A percentile compares a stretch with the other conserved stretches of the same genome.
Evolutionary conservation across 1,140 invertebrate genomes (phyloP).

Genomic region (Musca vetustissima): DNA sequence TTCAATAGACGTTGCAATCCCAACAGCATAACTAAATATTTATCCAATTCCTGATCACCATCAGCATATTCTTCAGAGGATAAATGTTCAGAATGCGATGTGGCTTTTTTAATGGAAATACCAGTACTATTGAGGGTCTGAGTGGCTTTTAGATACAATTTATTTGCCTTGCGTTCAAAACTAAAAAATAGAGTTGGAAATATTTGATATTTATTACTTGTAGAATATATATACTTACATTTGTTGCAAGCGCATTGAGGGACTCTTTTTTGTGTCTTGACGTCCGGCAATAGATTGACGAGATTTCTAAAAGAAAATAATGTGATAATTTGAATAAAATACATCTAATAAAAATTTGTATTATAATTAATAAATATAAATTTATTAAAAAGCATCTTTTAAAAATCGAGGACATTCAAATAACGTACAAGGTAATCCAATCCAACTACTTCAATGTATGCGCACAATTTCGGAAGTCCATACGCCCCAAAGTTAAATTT

Average conservation of each 20-base stretch:
- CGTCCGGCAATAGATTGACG: slow-evolving; percentile 46
- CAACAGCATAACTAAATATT: slow-evolving; percentile 82
- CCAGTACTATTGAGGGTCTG: slow-evolving; percentile 76
- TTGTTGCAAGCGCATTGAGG: slow-evolving; percentile 50
- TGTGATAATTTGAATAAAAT: too few species aligned
- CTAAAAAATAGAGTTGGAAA: slow-evolving; percentile 48
- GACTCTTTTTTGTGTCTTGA: slow-evolving; percentile 50
- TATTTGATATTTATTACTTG: too few species aligned
- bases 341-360: too few species aligned
- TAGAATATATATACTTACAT: slow-evolving; percentile 36
- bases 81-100: slow-evolving; percentile 52
- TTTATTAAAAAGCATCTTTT: too few species aligned
- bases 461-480: too few species aligned
- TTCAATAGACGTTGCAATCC: slow-evolving; percentile 87
- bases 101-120: slow-evolving; percentile 58
- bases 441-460: too few species aligned
- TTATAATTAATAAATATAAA: too few species aligned
- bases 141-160: slow-evolving; percentile 81
- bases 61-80: slow-evolving; percentile 67
- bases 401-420: too few species aligned
- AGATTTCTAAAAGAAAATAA: slow-evolving; percentile 40
- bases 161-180: slow-evolving; percentile 83
- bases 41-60: slow-evolving; percentile 83
- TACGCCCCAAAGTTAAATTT: too few species aligned
- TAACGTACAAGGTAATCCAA: too few species aligned